A percentile compares a stretch with the other conserved stretches of the same genome.
These are phyloP conservation scores for Drosophila mettleri DNA, from an alignment of 2,888 invertebrate species.

Conservation along the genomic window DNA sequence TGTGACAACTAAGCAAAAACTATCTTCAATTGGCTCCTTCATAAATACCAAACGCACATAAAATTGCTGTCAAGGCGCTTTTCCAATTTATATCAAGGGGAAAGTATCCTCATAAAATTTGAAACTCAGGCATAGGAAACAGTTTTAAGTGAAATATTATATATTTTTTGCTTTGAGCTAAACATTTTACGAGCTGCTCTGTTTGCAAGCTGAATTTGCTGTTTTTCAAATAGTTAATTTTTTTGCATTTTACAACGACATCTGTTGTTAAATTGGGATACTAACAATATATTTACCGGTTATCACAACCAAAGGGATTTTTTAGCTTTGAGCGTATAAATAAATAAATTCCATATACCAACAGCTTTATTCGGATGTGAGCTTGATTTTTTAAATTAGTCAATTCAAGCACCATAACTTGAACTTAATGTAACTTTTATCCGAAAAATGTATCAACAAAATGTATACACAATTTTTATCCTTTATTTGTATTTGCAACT, in stretches of 20 bases:
- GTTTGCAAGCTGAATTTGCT: no score
- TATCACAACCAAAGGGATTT: neutral
- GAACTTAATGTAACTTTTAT: neutral
- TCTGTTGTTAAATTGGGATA: conserved; percentile 4
- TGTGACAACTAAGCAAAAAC: conserved; percentile 35
- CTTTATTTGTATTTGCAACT: neutral
- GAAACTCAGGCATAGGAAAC: neutral
- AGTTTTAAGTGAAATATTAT: neutral
- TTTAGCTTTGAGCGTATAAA: neutral
- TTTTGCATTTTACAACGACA: neutral
- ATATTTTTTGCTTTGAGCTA: neutral
- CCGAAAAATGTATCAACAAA: neutral
- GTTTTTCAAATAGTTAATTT: neutral
- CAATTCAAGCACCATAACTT: neutral
- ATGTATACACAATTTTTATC: neutral
- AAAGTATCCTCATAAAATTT: neutral
- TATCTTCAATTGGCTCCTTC: conserved; percentile 9
- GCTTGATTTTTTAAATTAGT: neutral
- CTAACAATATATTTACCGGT: neutral
- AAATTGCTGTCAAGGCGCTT: conserved; percentile 13
- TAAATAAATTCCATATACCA: no score
- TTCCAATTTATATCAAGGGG: neutral
- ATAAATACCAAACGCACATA: conserved; percentile 34
- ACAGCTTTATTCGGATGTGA: neutral
- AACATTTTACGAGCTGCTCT: neutral